These are phyloP conservation scores for Psophia crepitans DNA, from an alignment of 2,113 vertebrate species.

Conservation along the genomic window DNA sequence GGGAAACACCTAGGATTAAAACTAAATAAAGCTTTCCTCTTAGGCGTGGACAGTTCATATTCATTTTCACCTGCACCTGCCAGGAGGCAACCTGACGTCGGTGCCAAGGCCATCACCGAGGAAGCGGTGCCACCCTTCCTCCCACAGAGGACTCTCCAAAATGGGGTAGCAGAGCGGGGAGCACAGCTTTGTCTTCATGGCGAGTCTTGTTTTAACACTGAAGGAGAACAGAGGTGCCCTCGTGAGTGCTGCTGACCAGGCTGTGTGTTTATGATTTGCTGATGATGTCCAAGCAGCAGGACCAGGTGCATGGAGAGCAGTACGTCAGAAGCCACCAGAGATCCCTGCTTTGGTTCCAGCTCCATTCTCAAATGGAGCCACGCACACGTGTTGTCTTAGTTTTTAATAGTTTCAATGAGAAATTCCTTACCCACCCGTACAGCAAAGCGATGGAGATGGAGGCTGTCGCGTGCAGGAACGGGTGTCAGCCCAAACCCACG, in stretches of 20 bases:
- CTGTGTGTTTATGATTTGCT: rapidly evolving
- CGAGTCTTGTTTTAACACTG: neutral
- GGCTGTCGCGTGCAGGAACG: rapidly evolving
- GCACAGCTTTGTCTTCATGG: neutral
- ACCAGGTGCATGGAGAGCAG: neutral
- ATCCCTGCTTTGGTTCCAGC: neutral
- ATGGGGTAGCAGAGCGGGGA: neutral
- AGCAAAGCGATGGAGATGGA: neutral
- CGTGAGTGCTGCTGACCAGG: rapidly evolving
- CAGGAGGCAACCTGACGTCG: rapidly evolving
- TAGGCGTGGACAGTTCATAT: rapidly evolving
- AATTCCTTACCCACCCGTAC: rapidly evolving
- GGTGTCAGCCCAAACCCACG: too few relatives aligned
- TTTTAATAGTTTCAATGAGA: neutral
- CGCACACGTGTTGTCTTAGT: rapidly evolving
- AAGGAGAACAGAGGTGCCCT: neutral
- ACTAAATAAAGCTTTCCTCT: rapidly evolving
- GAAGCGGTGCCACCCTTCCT: too few relatives aligned
- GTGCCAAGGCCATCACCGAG: rapidly evolving
- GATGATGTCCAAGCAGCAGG: neutral
- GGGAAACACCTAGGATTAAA: neutral
- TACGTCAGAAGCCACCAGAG: neutral
- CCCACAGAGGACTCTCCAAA: neutral
- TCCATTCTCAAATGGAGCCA: neutral
- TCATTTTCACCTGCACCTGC: neutral